Base-by-base conservation (phyloP, 2,113 vertebrate genomes). In the Tor tambroides region DNA sequence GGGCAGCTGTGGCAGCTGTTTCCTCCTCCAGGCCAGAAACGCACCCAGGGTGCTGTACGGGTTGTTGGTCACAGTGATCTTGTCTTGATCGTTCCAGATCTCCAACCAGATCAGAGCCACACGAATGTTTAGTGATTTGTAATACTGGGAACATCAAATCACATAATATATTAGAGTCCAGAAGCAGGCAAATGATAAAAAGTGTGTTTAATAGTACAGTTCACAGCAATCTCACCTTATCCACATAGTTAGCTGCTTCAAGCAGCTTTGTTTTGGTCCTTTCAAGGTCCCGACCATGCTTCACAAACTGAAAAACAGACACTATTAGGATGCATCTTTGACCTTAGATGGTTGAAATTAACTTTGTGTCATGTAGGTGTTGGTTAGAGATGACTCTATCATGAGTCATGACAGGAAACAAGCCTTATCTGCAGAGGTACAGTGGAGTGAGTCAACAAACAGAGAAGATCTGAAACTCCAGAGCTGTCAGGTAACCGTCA, bases 41-140 rank as follows among this genome's bases (percentile, higher is more conserved):
- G 96, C 95, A 75, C 96, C 96, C 89, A 99, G 94, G 5, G 98
- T 98, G 86, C 96, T 96, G 92, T 97, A 97, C 0, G 98, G 97
- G 87, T 99, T 99, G 80, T 96, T 94, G 0, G 95, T 95, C 59
- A 99, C 95, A 5, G 89, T 94, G 79, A 96, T 97, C 94, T 94
- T 93, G 91, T 99, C 94, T 83, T 92, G 89, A 0, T 93, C 91
- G 5, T 92, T 97, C 98, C 98, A 99, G 87, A 99, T 93, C 91
- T 99, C 98, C 94, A 99, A 86, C 43, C 96, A 96, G 78, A 99
- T 97, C 30, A 99, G 90, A 1, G 98, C 97, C 85, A 99, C 96
- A 0, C 98, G 96, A 89, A 99, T 98, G 88, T 94, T 97, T 85
- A 98, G 90, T 6, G 95, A 88, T 89, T 96, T 97, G 92, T 99